Conservation (phyloP, 30 jellyfish, hydroid and myxozoan genomes). For the Cassiopea xamachana region DNA sequence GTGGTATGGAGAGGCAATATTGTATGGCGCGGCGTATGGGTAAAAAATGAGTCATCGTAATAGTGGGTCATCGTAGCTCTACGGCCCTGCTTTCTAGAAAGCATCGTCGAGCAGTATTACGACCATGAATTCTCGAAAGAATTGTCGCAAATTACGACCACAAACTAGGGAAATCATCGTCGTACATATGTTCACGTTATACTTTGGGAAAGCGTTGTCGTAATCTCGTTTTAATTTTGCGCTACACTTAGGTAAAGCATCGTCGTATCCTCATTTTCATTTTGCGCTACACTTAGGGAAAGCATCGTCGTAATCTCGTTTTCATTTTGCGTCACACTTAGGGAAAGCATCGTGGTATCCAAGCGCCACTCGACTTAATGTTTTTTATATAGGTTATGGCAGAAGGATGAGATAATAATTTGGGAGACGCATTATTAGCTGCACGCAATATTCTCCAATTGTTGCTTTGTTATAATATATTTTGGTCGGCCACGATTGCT, state of each 20-base stretch:
- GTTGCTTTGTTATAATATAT: conserved; percentile 3
- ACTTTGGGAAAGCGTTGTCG: conserved; percentile 13
- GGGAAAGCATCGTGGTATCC: no score
- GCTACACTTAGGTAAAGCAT: not conserved
- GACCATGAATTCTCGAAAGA: not conserved
- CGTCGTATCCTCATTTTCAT: not conserved
- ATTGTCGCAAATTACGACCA: not conserved
- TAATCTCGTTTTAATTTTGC: not conserved
- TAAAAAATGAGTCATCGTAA: not conserved
- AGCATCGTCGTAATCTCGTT: no score
- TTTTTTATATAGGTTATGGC: no score
- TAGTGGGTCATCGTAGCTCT: not conserved
- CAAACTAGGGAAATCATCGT: not conserved
- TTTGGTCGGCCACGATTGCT: conserved; percentile 22
- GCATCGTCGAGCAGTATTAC: not conserved
- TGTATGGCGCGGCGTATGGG: not conserved
- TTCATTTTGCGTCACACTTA: no score
- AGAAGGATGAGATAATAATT: no score
- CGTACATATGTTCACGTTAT: not conserved
- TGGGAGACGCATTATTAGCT: no score
- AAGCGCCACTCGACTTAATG: no score
- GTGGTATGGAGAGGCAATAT: no score
- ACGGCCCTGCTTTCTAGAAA: not conserved
- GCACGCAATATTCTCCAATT: not conserved
- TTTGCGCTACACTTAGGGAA: not conserved